phyloP scores from a whole-genome alignment of 2,797 vertebrate genomes.

The Tympanoctomys barrerae region DNA sequence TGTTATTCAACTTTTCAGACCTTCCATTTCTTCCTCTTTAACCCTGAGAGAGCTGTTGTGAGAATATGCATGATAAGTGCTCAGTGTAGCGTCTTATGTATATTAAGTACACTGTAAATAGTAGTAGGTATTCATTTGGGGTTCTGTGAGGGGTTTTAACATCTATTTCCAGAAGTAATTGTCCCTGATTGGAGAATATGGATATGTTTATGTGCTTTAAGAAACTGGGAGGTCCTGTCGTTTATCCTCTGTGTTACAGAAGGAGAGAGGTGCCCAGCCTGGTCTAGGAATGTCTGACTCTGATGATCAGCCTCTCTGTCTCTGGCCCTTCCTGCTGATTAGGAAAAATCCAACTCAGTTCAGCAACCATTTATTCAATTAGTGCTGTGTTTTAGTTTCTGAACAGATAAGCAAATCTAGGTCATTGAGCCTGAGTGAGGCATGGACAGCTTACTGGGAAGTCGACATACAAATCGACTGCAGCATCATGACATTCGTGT shows the following conservation, averaged over 20 bases:
- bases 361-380: constrained; percentile 22
- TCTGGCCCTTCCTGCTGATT: constrained; percentile 14
- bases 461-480: not conserved
- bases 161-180: not conserved
- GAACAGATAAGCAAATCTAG: constrained; percentile 29
- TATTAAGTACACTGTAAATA: constrained; percentile 7
- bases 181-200: not conserved
- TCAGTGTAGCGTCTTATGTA: not conserved
- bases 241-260: constrained; percentile 14
- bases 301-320: not conserved
- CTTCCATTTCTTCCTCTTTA: constrained; percentile 11
- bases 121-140: not conserved
- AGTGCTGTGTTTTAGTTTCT: not conserved
- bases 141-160: not conserved
- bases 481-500: not conserved
- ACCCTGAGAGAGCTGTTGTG: not conserved
- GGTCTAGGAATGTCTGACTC: not conserved
- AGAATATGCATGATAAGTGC: not conserved
- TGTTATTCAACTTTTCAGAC: not conserved
- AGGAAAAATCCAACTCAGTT: constrained; percentile 27
- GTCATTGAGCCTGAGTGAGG: not conserved
- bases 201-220: not conserved
- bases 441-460: not conserved
- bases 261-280: not conserved
- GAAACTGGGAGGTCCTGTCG: not conserved